A percentile compares a stretch with the other conserved stretches of the same genome.
These are phyloP conservation scores for Macquaria ambigua DNA, from an alignment of 2,113 vertebrate species.

Conservation along the genomic window DNA sequence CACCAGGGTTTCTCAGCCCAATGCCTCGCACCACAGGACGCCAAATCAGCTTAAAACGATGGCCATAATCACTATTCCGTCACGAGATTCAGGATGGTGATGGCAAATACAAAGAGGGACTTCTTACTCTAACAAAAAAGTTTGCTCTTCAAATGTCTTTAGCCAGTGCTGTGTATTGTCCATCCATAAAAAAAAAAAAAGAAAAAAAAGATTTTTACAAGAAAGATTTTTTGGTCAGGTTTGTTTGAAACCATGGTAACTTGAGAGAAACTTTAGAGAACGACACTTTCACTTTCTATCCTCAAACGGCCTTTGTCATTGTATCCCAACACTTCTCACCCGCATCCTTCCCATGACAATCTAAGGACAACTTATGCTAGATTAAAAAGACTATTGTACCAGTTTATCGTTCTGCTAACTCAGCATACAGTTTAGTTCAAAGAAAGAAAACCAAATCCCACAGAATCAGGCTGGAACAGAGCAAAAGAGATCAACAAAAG, in stretches of 20 bases:
- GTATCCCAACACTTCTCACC: conserved; percentile 6
- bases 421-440: conserved; percentile 62
- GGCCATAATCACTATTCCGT: conserved; percentile 62
- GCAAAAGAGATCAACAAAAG: conserved; percentile 59
- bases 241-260: conserved; percentile 45
- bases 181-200: neutral
- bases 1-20: conserved; percentile 67
- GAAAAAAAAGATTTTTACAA: neutral
- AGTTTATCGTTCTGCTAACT: conserved; percentile 49
- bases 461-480: conserved; percentile 48
- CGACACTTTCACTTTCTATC: conserved; percentile 38
- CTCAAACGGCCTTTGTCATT: conserved; percentile 41
- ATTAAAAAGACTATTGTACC: conserved; percentile 46
- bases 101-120: conserved; percentile 37
- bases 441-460: conserved; percentile 62
- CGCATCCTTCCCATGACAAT: conserved; percentile 35
- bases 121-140: conserved; percentile 21
- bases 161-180: neutral
- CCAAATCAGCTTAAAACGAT: conserved; percentile 78
- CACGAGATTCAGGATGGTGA: conserved; percentile 43
- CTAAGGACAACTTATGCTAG: conserved; percentile 33
- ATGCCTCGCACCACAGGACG: conserved; percentile 76
- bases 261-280: conserved; percentile 42
- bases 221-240: neutral
- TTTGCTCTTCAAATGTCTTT: conserved; percentile 22